Evolutionary conservation across 1,140 invertebrate species (phyloP), one percentile per base, ranked within the genome.

Genomic region (Pseudoatta argentina): DNA sequence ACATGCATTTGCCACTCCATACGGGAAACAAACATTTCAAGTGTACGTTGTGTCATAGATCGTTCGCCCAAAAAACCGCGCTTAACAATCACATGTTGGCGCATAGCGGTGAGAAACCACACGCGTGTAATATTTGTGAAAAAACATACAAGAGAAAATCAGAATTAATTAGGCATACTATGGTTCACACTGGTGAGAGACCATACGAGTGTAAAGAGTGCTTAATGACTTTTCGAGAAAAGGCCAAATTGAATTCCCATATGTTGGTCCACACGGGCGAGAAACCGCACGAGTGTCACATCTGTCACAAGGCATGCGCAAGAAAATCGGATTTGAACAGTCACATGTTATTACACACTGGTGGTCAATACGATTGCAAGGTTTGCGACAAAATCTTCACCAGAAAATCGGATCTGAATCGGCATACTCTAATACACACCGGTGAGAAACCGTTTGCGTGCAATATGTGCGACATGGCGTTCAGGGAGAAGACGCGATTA

Each of bases 351-450:
- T 92, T 94, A 7, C 95, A 96, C 81, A 96, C 94, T 5, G 94
- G 94, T 0, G 94, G 94, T 0, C 94, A 97, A 86, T 97, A 97
- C 91, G 97, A 97, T 0, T 98, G 97, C 91, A 96, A 96, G 48
- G 95, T 97, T 24, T 98, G 97, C 91, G 97, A 97, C 67, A 96
- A 97, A 85, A 97, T 97, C 55, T 97, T 97, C 94, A 96, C 97
- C 2, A 96, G 97, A 1, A 97, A 97, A 78, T 96, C 96, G 1
- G 97, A 97, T 92, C 90, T 97, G 18, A 96, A 96, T 86, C 94
- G 96, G 44, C 97, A 98, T 94, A 96, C 96, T 6, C 94, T 97
- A 21, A 96, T 97, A 69, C 97, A 98, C 89, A 96, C 97, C 2
- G 97, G 97, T 3, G 96, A 97, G 86, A 97, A 97, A 91, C 97